Evolutionary conservation across 2,113 vertebrate species (phyloP).

Genomic region (Dicrurus megarhynchus): DNA sequence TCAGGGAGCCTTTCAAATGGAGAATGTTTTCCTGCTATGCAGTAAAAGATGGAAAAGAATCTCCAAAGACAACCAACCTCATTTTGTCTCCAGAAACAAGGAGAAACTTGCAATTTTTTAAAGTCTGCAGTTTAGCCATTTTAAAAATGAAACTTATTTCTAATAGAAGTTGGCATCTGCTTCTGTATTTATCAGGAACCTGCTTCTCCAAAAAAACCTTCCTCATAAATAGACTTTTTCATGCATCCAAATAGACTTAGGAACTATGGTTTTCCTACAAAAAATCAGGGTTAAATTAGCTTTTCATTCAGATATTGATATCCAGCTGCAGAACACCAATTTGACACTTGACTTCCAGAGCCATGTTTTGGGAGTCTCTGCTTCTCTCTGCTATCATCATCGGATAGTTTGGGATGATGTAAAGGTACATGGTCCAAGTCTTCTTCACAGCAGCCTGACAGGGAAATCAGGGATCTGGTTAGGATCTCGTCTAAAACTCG

Average conservation of each 20-base stretch:
- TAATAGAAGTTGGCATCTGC: neutral
- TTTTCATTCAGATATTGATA: neutral
- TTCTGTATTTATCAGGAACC: neutral
- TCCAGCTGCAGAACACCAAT: neutral
- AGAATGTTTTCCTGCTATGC: neutral
- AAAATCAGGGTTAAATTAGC: neutral
- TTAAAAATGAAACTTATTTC: neutral
- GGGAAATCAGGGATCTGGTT: neutral
- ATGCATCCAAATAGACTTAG: neutral
- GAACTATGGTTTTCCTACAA: neutral
- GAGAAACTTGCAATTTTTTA: neutral
- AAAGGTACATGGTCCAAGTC: neutral
- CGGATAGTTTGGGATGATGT: fast-evolving
- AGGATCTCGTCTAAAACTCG: neutral
- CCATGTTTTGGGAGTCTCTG: neutral
- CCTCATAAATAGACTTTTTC: neutral
- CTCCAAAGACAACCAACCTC: neutral
- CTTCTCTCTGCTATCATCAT: neutral
- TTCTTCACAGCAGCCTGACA: neutral
- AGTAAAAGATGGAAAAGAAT: neutral
- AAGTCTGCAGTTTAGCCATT: neutral
- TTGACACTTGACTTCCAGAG: neutral
- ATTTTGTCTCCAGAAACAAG: neutral
- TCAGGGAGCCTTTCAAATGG: neutral
- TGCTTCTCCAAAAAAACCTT: neutral